Base-by-base conservation (phyloP, 1,140 invertebrate genomes). In the Penaeus chinensis region DNA sequence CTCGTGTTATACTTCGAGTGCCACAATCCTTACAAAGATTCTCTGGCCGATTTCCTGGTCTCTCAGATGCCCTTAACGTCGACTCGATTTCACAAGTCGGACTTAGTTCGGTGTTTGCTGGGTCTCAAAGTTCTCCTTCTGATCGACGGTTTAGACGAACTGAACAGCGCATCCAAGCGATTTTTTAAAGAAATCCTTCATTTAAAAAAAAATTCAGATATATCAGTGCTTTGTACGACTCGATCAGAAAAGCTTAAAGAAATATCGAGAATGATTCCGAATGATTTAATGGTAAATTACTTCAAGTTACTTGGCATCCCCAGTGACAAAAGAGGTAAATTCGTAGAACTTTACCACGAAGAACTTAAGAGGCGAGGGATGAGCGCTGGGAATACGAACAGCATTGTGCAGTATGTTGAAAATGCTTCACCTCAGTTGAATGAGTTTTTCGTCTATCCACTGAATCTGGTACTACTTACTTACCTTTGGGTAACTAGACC, bases 131-230 rank as follows among this genome's bases (percentile, higher is more conserved):
- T 76, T n/a, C 62, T 85, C 27, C 62, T 85, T 32, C 76, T 85
- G n/a, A 69, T 85, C 22, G 84, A 85, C 63, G 84, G 84, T 11
- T 32, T 85, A 54, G 84, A 85, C 37, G 84, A 85, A 79, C 74
- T 85, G 22, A 85, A 79, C 69, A 42, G 8, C n/a, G 24, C 84
- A 11, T 85, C 84, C 16, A 32, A 62, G 19, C 78, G 65, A 24
- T 27, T 85, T 16, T 27, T 85, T 16, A 85, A 60, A 66, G 84
- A 85, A 79, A 66, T 85, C 60, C 20, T 85, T 11, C 32, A 79
- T 24, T 16, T 63, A 22, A 79, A 79, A 60, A 79, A 24, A 24
- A 69, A 76, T 32, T 13, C 32, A 22, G 76, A 85, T 69, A 37
- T 79, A 63, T 66, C 84, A 16, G 32, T 85, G 7, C 54, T 85